Evolutionary conservation across 2,888 invertebrate species (phyloP).

Genomic region (Phytoseiulus persimilis): DNA sequence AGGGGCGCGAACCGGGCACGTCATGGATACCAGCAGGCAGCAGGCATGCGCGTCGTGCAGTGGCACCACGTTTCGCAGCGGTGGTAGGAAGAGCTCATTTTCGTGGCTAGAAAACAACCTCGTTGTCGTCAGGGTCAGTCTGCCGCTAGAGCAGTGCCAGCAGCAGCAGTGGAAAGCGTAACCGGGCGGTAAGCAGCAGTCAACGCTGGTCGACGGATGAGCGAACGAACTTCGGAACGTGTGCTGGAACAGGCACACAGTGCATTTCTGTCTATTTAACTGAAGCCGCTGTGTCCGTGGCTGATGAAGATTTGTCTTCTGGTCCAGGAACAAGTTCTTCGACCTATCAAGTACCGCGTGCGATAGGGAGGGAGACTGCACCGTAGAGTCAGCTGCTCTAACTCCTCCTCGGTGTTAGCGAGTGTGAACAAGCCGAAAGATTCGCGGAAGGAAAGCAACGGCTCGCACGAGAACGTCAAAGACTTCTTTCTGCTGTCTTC

Average conservation of each 20-base stretch:
- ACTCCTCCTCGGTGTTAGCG: neutral
- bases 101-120: neutral
- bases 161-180: neutral
- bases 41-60: neutral
- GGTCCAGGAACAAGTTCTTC: too few relatives aligned
- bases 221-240: neutral
- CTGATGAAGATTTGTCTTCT: neutral
- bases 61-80: neutral
- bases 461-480: neutral
- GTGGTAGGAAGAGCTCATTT: neutral
- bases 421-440: neutral
- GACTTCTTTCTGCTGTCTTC: constrained; percentile 22
- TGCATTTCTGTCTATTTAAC: neutral
- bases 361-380: too few relatives aligned
- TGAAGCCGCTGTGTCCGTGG: neutral
- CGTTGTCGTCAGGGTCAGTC: neutral
- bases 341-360: too few relatives aligned
- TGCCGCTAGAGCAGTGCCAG: neutral
- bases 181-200: neutral
- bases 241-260: neutral
- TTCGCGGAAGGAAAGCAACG: neutral
- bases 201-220: neutral
- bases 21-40: neutral
- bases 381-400: neutral
- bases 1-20: neutral